Evolutionary conservation across 2,888 invertebrate species (phyloP), one percentile per base, ranked within the genome.

Genomic region (Azorinus chamasolen): DNA sequence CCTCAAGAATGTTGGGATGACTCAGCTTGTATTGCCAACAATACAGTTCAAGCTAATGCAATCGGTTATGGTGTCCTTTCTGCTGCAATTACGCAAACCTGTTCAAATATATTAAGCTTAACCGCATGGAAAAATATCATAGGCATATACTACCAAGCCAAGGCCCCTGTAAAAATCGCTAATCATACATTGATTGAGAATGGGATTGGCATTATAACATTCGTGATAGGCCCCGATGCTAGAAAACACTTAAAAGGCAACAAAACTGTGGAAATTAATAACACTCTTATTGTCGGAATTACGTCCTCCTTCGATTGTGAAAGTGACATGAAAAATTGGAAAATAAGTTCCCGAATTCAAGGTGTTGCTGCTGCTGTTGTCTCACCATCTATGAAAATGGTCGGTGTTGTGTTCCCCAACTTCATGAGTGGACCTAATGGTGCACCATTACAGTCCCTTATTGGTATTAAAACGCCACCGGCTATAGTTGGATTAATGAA

Each of bases 61-160:
- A 54, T 83, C 10, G 90, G 88, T 18, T 69, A 85, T 10, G 74
- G 55, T 4, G 27, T 85, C 3, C 58, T 87, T 5, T 83, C 85
- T 1, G 24, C 62, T 14, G 82, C 85, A 58, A 48, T 2, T 5
- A 14, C 64, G 6, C 25, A 37, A 85, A 45, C 46, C 6, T 91
- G 91, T 70, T 65, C 78, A 0, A 71, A 76, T 48, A 76, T 85
- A 14, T 59, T 84, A 12, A 85, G 85, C 16, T 90, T 91, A 54
- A 79, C 77, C 1, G 39, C 84, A 2, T 89, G 86, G 83, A 89
- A 87, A 64, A 83, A 66, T 61, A 88, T 90, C 58, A 88, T 91
- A 55, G 92, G 91, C 1, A 48, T 92, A 5, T 92, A 90, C 57
- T 78, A 84, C 32, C 73, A 85, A n/a, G 69, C 70, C 41, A 10